Evolutionary conservation across 2,888 invertebrate genomes (phyloP).

Genomic region (Lypha dubia): DNA sequence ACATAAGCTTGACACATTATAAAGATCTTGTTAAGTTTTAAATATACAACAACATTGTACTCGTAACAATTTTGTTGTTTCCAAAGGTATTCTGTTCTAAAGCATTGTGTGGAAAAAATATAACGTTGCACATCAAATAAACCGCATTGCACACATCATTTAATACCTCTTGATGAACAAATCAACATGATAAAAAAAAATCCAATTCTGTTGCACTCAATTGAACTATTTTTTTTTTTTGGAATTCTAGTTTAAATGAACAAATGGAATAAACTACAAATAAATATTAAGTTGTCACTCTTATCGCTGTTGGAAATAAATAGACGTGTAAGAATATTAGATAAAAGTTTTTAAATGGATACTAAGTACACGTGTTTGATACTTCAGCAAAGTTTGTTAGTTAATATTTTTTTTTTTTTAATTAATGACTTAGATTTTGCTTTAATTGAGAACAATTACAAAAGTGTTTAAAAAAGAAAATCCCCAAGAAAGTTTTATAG

Average conservation of each 20-base stretch:
- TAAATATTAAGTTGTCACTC: constrained; percentile 33
- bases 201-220: constrained; percentile 37
- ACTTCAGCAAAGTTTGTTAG: not conserved
- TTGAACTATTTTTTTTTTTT: not conserved
- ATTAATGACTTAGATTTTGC: not conserved
- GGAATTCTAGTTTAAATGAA: not conserved
- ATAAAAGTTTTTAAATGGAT: constrained; percentile 38
- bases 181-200: constrained; percentile 76
- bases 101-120: constrained; percentile 5
- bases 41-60: constrained; percentile 17
- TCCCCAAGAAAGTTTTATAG: too few relatives aligned
- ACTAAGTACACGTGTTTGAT: not conserved
- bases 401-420: not conserved
- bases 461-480: too few relatives aligned
- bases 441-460: too few relatives aligned
- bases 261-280: constrained; percentile 18
- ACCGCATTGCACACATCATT: constrained; percentile 77
- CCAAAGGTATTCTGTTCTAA: constrained; percentile 25
- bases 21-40: constrained; percentile 34
- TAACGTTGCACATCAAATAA: constrained; percentile 75
- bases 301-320: constrained; percentile 39
- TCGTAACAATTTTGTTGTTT: not conserved
- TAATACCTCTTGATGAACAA: constrained; percentile 82
- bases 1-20: constrained; percentile 62
- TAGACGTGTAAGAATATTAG: constrained; percentile 21